Percentiles rank a stretch among this genome's conserved stretches.
Evolutionary conservation across 2,888 invertebrate genomes (phyloP).

Genomic region (Lobophora halterata): DNA sequence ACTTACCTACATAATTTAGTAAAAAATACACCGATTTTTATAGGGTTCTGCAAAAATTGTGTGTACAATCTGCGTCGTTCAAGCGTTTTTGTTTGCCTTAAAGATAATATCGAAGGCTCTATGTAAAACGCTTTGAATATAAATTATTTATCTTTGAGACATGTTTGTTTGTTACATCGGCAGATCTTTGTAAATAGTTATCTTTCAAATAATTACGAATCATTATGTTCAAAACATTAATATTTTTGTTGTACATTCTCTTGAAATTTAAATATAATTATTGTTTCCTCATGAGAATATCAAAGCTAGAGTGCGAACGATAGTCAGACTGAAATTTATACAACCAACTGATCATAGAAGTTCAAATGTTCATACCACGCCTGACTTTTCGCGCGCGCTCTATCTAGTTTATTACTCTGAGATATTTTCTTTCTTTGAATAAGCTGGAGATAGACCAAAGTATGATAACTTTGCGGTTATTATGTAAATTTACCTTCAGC

Average conservation of each 20-base stretch:
- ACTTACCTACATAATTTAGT: not conserved
- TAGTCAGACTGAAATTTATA: no score
- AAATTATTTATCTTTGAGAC: conserved; percentile 45
- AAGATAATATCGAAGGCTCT: conserved; percentile 56
- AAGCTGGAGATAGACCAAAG: conserved; percentile 87
- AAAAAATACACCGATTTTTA: conserved; percentile 72
- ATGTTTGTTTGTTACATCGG: conserved; percentile 66
- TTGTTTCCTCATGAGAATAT: conserved; percentile 13
- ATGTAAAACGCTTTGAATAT: conserved; percentile 67
- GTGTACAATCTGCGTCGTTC: conserved; percentile 54
- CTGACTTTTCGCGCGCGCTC: not conserved
- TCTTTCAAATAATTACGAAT: conserved; percentile 48
- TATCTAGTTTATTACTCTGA: conserved; percentile 22
- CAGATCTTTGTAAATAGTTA: conserved; percentile 76
- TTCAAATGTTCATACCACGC: conserved; percentile 2
- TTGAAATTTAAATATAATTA: conserved; percentile 29
- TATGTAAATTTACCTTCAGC: conserved; percentile 62
- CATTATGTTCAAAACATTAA: conserved; percentile 30
- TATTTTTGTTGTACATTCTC: conserved; percentile 27
- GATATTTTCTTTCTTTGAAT: conserved; percentile 42
- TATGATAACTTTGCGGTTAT: conserved; percentile 71
- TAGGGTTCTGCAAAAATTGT: conserved; percentile 74
- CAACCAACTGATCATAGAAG: no score
- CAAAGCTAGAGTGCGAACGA: not conserved
- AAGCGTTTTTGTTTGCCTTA: conserved; percentile 73